phyloP scores from a whole-genome alignment of 2,797 vertebrate genomes.

The Champsocephalus gunnari region DNA sequence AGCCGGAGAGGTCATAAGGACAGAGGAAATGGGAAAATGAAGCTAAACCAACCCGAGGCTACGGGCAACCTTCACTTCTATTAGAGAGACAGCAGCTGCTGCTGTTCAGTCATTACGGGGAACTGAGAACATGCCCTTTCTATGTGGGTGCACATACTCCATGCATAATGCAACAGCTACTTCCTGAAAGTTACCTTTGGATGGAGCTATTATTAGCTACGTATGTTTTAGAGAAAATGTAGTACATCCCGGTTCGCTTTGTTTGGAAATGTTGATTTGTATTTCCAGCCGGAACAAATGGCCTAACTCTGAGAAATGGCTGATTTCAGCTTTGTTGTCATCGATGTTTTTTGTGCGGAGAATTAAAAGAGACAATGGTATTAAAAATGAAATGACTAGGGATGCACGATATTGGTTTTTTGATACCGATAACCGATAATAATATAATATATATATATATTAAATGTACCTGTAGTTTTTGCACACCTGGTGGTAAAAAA shows the following conservation, averaged over 20 bases:
- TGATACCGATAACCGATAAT: too few relatives aligned
- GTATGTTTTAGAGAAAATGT: background rate
- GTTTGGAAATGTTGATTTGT: background rate
- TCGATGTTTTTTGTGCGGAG: too few relatives aligned
- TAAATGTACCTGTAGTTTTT: too few relatives aligned
- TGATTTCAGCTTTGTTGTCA: too few relatives aligned
- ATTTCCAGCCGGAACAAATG: background rate
- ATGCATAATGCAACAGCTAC: background rate
- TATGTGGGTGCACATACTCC: background rate
- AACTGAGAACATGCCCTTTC: conserved; percentile 19
- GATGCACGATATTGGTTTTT: too few relatives aligned
- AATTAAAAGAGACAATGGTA: too few relatives aligned
- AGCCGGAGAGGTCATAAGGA: conserved; percentile 42
- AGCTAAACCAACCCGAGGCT: conserved; percentile 47
- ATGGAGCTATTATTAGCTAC: background rate
- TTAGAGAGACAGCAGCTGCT: conserved; percentile 60
- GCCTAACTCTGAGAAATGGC: background rate
- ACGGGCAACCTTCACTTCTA: conserved; percentile 64
- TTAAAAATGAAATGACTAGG: too few relatives aligned
- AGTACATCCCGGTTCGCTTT: background rate
- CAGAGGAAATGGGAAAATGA: conserved; percentile 49
- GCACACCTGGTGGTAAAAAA: too few relatives aligned
- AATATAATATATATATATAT: too few relatives aligned
- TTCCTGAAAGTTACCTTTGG: background rate
- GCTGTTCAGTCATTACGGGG: conserved; percentile 41